Evolutionary conservation across 2,888 invertebrate genomes (phyloP), one percentile per base, ranked within the genome.

Genomic region (Scelioninae gen. 1): DNA sequence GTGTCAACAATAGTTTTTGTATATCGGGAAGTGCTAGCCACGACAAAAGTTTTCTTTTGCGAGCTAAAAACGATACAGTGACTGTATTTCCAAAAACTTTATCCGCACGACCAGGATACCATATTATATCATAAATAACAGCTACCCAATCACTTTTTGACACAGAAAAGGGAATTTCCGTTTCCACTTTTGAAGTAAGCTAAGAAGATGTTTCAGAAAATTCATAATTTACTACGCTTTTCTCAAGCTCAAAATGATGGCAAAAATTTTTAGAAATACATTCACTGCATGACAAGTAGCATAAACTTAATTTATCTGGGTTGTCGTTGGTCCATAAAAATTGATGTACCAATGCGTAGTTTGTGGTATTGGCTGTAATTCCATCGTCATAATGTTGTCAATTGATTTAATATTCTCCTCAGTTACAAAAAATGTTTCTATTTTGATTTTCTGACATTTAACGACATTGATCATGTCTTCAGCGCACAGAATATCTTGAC

Each of bases 11-110:
- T n/a, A 66, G 8, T n/a, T 9, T 23, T 38, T 66, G 66, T 0
- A 34, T 32, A 29, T 66, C 66, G 4, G 66, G 53, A 23, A 29
- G 9, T 38, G 53, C 53, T 53, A 53, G 66, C 66, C 66, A 66
- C 6, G 29, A 66, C 0, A 66, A 53, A 1, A 29, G 6, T 40
- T 66, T 66, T 38, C 16, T 29, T 11, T 51, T 51, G 34, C 47
- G 7, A 16, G 47, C 8, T 63, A 63, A 43, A 47, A 63, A 63
- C 9, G 29, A 23, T 23, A 23, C 23, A 23, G 23, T 23, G 23
- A 23, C 2, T 16, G 16, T 16, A 16, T 65, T 65, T 13, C 23
- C 16, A 34, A 8, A 15, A 51, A 65, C 15, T 65, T 34, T 34
- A 0, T 34, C 16, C 34, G 34, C 38, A 32, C 16, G 10, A 47